Base-by-base conservation (phyloP, 2,888 invertebrate species). In the Kryphioiulus occultus region DNA sequence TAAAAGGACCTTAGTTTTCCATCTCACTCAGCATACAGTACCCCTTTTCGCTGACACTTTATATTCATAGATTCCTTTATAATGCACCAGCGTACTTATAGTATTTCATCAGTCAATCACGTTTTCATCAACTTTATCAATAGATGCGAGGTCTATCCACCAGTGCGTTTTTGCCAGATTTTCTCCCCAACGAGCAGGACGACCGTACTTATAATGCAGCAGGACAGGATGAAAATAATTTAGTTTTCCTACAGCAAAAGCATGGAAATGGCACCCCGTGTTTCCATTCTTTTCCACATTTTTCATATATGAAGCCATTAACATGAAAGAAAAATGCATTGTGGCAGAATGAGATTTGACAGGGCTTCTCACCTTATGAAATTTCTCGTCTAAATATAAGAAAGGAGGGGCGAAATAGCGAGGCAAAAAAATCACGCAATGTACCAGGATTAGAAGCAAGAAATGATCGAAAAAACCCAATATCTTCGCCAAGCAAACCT, bases 291-390 rank as follows among this genome's bases (percentile, higher is more conserved):
- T 68, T 68, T 68, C 59, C 59, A 68, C 59, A 68, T 68, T 68
- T 68, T 68, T 68, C 59, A 68, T 68, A 68, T 68, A 68, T 68
- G 59, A 68, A 68, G 59, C 59, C 59, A 68, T 68, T 68, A 68
- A 68, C 59, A 68, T 68, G 59, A 68, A 68, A 68, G 22, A 19
- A 68, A 68, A 68, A 68, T 68, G 59, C 59, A 68, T 68, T 68
- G 59, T 68, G 26, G 59, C 59, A 68, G 59, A 68, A 68, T 68
- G 59, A 68, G 59, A 68, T 68, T 68, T 68, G 59, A 68, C 59
- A 68, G 59, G 59, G 59, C 59, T 68, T 68, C 59, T 68, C 59
- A 68, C 59, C 59, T 68, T 68, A 68, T 68, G 59, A 68, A 68
- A 68, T 68, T 68, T 68, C 22, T 9, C 22, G 59, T 68, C 59